Conservation (phyloP, 2,113 vertebrate species). For the Planiliza haematocheilus region DNA sequence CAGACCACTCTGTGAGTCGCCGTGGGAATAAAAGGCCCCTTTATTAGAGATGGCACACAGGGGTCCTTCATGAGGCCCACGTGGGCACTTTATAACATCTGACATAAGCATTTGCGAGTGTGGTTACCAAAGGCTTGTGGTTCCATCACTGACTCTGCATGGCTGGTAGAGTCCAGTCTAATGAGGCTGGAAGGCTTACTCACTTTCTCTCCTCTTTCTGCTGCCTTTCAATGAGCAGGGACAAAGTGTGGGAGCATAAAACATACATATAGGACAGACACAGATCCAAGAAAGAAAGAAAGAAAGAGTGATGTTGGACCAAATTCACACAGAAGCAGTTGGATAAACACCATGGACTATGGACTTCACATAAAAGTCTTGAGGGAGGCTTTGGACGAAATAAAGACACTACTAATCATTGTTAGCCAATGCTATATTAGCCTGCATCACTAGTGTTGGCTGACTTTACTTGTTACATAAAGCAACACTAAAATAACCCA, state of each 20-base stretch:
- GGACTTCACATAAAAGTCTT: slow-evolving; percentile 59
- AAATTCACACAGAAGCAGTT: slow-evolving; percentile 63
- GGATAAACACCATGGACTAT: slow-evolving; percentile 40
- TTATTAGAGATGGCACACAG: slow-evolving; percentile 77
- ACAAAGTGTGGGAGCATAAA: slow-evolving; percentile 7
- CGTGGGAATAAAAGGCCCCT: slow-evolving; percentile 69
- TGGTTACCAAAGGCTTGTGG: slow-evolving; percentile 68
- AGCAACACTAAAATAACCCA: slow-evolving; percentile 12
- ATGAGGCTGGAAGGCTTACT: slow-evolving; percentile 40
- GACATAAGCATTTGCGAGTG: slow-evolving; percentile 78
- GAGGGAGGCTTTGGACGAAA: slow-evolving; percentile 36
- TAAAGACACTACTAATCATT: slow-evolving; percentile 46
- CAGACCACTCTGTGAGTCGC: slow-evolving; percentile 63
- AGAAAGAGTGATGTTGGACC: slow-evolving; percentile 31
- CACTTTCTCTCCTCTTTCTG: slow-evolving; percentile 18
- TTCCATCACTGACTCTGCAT: slow-evolving; percentile 64
- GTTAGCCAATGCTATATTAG: slow-evolving; percentile 44
- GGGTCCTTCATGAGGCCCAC: slow-evolving; percentile 75
- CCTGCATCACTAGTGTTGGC: slow-evolving; percentile 40
- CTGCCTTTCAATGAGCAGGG: slow-evolving; percentile 21
- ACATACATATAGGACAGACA: background rate
- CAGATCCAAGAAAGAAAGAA: background rate
- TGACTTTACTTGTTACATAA: slow-evolving; percentile 43
- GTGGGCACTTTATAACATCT: slow-evolving; percentile 75
- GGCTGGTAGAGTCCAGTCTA: slow-evolving; percentile 60